A percentile compares a stretch with the other conserved stretches of the same genome.
These are phyloP conservation scores for Anneissia japonica DNA, from an alignment of 35 echinoderm and acorn worm genomes.

Conservation along the genomic window DNA sequence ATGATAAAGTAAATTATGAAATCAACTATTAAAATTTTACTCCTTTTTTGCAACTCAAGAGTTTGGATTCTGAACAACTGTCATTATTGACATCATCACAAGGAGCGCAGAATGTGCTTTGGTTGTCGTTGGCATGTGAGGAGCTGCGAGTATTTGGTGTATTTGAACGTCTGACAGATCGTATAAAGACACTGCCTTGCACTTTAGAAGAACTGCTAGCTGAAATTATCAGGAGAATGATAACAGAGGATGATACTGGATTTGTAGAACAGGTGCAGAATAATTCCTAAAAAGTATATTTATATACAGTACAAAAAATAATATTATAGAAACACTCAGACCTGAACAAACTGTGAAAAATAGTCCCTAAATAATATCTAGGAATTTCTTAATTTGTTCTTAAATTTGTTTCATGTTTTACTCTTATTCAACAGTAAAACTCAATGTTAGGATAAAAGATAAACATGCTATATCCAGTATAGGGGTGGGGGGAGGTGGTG, in stretches of 20 bases:
- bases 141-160: slow-evolving; percentile 80
- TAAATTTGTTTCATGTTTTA: background rate
- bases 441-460: background rate
- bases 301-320: background rate
- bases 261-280: slow-evolving; percentile 80
- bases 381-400: background rate
- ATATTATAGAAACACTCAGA: background rate
- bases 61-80: slow-evolving; percentile 70
- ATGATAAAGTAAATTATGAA: no score
- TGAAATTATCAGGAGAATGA: slow-evolving; percentile 56
- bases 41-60: no score
- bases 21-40: no score
- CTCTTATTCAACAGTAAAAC: background rate
- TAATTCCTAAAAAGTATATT: background rate
- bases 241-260: slow-evolving; percentile 72
- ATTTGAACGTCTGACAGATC: slow-evolving; percentile 58
- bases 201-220: slow-evolving; percentile 67
- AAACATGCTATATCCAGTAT: no score
- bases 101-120: slow-evolving; percentile 85
- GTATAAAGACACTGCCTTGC: slow-evolving; percentile 50
- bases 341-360: background rate
- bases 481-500: no score
- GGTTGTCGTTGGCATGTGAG: slow-evolving; percentile 89
- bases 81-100: slow-evolving; percentile 42
- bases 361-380: background rate